These are phyloP conservation scores for Epiperipatus broadwayi DNA, from an alignment of 2,888 invertebrate species.

Conservation along the genomic window DNA sequence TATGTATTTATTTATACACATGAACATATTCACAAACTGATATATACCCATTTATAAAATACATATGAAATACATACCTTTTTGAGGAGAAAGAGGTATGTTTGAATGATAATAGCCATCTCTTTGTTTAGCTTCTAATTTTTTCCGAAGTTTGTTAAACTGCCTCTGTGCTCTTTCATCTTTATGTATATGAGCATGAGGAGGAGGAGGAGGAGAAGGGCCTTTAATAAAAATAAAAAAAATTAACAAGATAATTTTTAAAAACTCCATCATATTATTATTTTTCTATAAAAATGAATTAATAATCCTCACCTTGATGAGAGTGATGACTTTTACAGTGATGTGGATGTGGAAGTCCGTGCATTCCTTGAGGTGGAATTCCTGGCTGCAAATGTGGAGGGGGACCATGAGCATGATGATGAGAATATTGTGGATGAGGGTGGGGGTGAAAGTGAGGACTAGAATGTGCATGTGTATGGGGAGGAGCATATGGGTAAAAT, in stretches of 20 bases:
- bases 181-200: constrained; percentile 34
- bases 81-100: too few species aligned
- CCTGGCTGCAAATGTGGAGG: constrained; percentile 16
- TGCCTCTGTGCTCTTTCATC: constrained; percentile 59
- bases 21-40: too few species aligned
- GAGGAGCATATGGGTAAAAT: too few species aligned
- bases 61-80: too few species aligned
- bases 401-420: constrained; percentile 16
- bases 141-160: constrained; percentile 52
- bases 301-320: constrained; percentile 16
- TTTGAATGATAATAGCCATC: too few species aligned
- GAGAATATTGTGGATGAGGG: constrained; percentile 11
- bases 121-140: constrained; percentile 28
- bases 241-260: constrained; percentile 1
- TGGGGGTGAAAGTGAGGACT: constrained; percentile 7
- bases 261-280: too few species aligned
- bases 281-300: too few species aligned
- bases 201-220: constrained; percentile 16
- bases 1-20: too few species aligned
- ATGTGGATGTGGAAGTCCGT: constrained; percentile 16
- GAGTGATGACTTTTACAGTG: constrained; percentile 18
- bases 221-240: constrained; percentile 14
- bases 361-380: constrained; percentile 14
- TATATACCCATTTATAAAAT: too few species aligned
- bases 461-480: too few species aligned